Evolutionary conservation across 2,113 vertebrate species (phyloP).

Genomic region (Ictidomys tridecemlineatus): DNA sequence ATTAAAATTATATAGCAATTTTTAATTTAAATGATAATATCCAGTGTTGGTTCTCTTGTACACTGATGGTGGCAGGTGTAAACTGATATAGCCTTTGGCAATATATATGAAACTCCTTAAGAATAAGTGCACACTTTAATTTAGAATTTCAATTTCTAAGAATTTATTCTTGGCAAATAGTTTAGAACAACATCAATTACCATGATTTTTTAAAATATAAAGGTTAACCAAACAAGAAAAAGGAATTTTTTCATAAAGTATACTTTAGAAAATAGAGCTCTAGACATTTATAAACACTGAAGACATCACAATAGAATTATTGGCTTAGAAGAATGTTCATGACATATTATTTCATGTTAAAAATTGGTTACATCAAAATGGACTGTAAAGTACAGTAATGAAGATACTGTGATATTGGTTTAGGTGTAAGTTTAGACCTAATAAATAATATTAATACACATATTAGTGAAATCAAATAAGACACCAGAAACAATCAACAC

Average conservation of each 20-base stretch:
- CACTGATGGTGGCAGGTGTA: neutral
- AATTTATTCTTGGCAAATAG: slow-evolving; percentile 44
- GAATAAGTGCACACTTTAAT: neutral
- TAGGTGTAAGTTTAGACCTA: neutral
- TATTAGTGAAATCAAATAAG: neutral
- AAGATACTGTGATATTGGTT: neutral
- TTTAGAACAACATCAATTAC: slow-evolving; percentile 15
- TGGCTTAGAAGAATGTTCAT: neutral
- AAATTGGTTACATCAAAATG: neutral
- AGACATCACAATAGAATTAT: neutral
- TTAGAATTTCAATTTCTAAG: slow-evolving; percentile 9
- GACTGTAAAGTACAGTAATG: neutral
- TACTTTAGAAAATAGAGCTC: neutral
- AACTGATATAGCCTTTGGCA: neutral
- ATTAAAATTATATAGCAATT: slow-evolving; percentile 40
- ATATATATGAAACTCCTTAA: slow-evolving; percentile 4
- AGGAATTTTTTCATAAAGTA: neutral
- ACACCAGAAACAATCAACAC: neutral
- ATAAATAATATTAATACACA: neutral
- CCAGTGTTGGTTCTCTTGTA: neutral
- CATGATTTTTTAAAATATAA: slow-evolving; percentile 18
- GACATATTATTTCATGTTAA: slow-evolving; percentile 7
- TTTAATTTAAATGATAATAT: slow-evolving; percentile 42
- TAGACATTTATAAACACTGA: slow-evolving; percentile 4
- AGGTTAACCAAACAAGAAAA: neutral